These are phyloP conservation scores for Rhinolophus ferrumequinum DNA, from an alignment of 2,113 vertebrate species.

Conservation along the genomic window DNA sequence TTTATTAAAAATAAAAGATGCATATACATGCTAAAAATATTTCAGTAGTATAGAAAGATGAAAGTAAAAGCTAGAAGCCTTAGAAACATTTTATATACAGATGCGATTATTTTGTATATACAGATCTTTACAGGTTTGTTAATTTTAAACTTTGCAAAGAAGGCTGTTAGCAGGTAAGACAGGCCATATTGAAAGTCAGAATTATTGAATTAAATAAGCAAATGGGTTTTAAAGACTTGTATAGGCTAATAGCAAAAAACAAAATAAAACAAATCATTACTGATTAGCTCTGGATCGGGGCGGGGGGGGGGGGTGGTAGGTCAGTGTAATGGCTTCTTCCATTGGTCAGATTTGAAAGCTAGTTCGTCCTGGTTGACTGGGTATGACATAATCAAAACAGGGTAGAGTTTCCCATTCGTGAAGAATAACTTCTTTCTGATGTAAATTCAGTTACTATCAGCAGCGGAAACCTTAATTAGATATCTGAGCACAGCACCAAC, in stretches of 20 bases:
- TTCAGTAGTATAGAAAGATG: too few relatives aligned
- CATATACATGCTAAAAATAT: neutral
- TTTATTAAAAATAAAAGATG: neutral
- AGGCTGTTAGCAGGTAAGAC: neutral
- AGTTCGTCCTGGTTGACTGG: neutral
- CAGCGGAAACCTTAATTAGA: neutral
- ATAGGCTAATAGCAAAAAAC: neutral
- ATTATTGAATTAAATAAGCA: neutral
- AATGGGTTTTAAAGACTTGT: neutral
- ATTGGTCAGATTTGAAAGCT: neutral
- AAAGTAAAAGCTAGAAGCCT: neutral
- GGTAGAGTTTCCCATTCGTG: neutral
- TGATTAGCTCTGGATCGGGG: too few relatives aligned
- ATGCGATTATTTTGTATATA: neutral
- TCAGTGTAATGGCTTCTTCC: fast-evolving
- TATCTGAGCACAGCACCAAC: too few relatives aligned
- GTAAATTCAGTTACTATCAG: neutral
- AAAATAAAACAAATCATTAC: neutral
- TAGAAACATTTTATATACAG: neutral
- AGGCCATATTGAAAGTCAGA: neutral
- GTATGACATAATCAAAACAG: neutral
- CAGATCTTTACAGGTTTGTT: neutral
- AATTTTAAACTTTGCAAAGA: neutral
- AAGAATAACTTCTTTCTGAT: neutral
- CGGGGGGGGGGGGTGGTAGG: neutral